Evolutionary conservation across 2,113 vertebrate genomes (phyloP).

Genomic region (Arenaria interpres): DNA sequence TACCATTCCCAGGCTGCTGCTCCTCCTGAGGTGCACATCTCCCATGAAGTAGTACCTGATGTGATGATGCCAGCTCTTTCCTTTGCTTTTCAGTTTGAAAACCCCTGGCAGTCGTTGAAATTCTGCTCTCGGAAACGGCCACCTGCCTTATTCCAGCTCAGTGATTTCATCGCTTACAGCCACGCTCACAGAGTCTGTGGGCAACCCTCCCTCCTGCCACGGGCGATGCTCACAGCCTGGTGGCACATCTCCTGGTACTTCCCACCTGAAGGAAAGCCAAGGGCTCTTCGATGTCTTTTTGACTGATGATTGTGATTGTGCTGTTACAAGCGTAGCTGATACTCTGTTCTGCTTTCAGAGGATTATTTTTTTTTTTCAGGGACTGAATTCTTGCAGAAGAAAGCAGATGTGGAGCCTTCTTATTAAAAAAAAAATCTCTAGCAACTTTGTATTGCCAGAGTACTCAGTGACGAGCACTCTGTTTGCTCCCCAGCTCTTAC

Average conservation of each 20-base stretch:
- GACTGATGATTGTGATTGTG: not conserved
- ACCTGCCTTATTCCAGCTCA: not conserved
- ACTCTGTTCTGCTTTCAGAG: not conserved
- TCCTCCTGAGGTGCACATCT: not conserved
- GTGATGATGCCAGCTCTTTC: not conserved
- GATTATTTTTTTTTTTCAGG: not conserved
- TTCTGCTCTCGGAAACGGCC: not conserved
- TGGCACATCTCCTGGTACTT: not conserved
- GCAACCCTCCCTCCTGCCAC: rapidly evolving
- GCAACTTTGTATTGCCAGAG: not conserved
- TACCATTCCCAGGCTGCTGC: not conserved
- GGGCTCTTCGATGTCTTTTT: not conserved
- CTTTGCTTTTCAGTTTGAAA: not conserved
- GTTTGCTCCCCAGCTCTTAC: not conserved
- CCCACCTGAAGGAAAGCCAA: not conserved
- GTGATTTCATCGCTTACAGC: not conserved
- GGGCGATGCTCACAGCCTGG: not conserved
- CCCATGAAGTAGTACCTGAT: not conserved
- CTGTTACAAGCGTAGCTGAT: not conserved
- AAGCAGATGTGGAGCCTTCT: not conserved
- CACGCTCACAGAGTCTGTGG: not conserved
- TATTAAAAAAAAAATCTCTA: not conserved
- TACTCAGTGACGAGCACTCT: not conserved
- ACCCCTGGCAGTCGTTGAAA: not conserved
- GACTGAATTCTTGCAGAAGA: not conserved